Conservation (phyloP, 2,797 vertebrate genomes). For the Sarcoramphus papa region DNA sequence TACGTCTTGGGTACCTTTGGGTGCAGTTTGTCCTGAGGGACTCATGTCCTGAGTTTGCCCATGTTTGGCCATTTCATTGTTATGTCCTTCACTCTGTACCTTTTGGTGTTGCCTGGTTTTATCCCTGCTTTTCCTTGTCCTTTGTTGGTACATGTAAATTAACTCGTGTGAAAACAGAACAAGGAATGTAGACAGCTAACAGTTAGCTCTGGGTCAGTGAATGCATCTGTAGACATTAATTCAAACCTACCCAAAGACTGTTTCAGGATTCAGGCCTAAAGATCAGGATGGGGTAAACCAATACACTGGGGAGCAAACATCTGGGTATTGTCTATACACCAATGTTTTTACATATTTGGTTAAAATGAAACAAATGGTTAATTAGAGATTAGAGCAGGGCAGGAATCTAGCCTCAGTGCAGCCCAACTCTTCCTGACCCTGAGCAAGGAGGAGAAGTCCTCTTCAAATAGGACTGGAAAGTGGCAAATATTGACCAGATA, state of each 20-base stretch:
- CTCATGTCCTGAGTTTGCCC: neutral
- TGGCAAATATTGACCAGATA: neutral
- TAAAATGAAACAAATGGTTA: neutral
- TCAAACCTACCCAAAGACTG: neutral
- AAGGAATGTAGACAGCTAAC: neutral
- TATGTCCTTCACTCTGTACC: neutral
- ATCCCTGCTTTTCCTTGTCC: neutral
- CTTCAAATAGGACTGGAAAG: neutral
- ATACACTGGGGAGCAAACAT: neutral
- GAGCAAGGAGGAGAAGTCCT: neutral
- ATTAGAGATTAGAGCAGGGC: neutral
- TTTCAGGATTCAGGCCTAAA: neutral
- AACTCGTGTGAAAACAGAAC: neutral
- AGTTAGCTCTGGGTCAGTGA: neutral
- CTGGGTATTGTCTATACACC: neutral
- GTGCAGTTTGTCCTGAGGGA: neutral
- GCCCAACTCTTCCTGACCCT: neutral
- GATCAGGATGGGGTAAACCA: neutral
- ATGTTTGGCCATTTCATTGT: neutral
- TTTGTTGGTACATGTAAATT: neutral
- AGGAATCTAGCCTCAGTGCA: neutral
- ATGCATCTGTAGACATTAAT: neutral
- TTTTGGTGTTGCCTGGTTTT: neutral
- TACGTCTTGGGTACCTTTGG: neutral
- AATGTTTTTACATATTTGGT: neutral